Evolutionary conservation across 2,888 invertebrate species (phyloP), one percentile per base, ranked within the genome.

Genomic region (Unio delphinus): DNA sequence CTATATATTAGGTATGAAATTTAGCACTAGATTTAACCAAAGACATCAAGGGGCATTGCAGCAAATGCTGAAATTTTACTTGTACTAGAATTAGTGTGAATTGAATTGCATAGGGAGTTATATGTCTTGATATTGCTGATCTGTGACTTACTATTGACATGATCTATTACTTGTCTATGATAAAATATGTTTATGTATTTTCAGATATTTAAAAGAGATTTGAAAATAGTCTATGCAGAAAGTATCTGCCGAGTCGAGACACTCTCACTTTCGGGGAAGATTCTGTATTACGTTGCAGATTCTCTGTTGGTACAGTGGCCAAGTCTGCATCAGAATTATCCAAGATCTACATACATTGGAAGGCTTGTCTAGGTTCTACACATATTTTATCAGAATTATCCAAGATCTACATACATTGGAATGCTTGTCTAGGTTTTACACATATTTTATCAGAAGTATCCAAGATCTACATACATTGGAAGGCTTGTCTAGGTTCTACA

Each of bases 231-330:
- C 67, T 99, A 96, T 90, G 92, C 99, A 65, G 99, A 99, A 91
- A 99, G 98, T 88, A 94, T 96, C 85, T 99, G 99, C 88, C 92
- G 99, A 82, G 97, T 98, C 0, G 93, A 94, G 82, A 94, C 94
- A 18, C 91, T 99, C 60, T 99, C 99, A 1, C 90, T 99, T 59
- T 94, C 95, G 67, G 99, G 97, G 0, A 94, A 94, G 89, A 94
- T 99, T 79, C 91, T 99, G 66, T 93, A 95, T 86, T 91, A 97
- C 61, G 73, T 92, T 87, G 95, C 94, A 26, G 96, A 99, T 91
- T 91, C 95, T 79, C 92, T 98, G 89, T 91, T 99, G 73, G 97
- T 99, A 0, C 98, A 98, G 87, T 99, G 99, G 99, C 94, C 95
- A 64, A 92, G 93, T 75, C 91, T 99, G 71, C 92, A 92, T 79